Evolutionary conservation across 2,113 vertebrate species (phyloP).

Genomic region (Mastomys natalensis): DNA sequence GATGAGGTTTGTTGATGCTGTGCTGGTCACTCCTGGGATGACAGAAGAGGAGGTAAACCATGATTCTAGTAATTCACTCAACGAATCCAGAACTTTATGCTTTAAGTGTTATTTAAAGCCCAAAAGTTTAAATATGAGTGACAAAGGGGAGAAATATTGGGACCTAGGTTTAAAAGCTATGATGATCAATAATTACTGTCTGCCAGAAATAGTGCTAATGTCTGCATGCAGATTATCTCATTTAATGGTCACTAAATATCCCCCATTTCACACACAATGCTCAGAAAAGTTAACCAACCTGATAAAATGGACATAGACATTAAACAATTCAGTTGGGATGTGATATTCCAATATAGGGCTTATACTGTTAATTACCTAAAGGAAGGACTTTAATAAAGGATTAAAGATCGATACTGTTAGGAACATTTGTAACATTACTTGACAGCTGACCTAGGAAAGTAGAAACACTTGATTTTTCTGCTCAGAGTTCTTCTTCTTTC

Average conservation of each 20-base stretch:
- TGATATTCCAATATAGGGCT: not conserved
- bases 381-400: not conserved
- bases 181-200: not conserved
- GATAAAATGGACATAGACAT: not conserved
- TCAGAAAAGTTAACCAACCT: not conserved
- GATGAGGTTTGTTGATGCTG: not conserved
- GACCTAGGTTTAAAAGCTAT: not conserved
- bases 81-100: not conserved
- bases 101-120: not conserved
- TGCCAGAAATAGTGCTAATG: not conserved
- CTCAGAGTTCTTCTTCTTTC: not conserved
- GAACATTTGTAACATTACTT: not conserved
- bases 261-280: not conserved
- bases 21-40: not conserved
- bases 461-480: slow-evolving; percentile 4
- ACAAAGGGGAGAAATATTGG: not conserved
- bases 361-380: not conserved
- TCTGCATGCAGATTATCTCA: not conserved
- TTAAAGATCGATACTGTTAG: not conserved
- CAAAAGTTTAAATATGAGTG: not conserved
- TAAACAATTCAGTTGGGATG: not conserved
- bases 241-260: not conserved
- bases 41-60: not conserved
- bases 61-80: not conserved
- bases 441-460: slow-evolving; percentile 7